Percentiles rank a stretch among this genome's conserved stretches.
These are phyloP conservation scores for Apaloderma vittatum DNA, from an alignment of 2,113 vertebrate species.

Conservation along the genomic window DNA sequence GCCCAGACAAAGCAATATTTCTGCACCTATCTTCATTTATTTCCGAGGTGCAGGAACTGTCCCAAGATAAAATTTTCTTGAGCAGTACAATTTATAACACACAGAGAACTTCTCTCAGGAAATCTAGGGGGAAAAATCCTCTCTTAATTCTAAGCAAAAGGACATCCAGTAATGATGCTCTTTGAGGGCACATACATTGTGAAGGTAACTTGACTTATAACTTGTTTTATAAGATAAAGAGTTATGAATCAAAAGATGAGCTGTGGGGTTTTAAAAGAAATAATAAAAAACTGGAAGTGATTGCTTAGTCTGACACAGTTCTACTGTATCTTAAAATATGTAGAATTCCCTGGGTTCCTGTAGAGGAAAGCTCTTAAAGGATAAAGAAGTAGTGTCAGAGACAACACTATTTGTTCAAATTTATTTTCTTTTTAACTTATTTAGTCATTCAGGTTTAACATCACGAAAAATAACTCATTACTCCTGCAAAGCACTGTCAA, in stretches of 20 bases:
- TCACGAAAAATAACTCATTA: background rate
- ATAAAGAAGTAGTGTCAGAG: background rate
- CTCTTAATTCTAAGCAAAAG: slow-evolving; percentile 35
- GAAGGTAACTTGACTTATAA: background rate
- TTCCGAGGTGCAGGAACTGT: background rate
- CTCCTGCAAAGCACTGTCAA: background rate
- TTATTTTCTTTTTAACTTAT: background rate
- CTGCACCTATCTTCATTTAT: slow-evolving; percentile 6
- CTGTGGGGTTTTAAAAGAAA: background rate
- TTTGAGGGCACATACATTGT: background rate
- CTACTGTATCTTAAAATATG: background rate
- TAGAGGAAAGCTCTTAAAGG: background rate
- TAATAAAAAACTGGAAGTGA: background rate
- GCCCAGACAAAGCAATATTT: background rate
- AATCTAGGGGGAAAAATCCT: background rate
- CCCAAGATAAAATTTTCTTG: background rate
- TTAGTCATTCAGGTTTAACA: slow-evolving; percentile 13
- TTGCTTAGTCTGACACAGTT: background rate
- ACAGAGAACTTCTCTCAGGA: background rate
- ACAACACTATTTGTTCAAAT: background rate
- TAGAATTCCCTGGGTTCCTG: background rate
- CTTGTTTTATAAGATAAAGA: slow-evolving; percentile 5
- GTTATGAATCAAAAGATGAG: slow-evolving; percentile 9
- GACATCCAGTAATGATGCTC: background rate
- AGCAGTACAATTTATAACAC: slow-evolving; percentile 7